Evolutionary conservation across 2,888 invertebrate genomes (phyloP), one percentile per base, ranked within the genome.

Genomic region (Cordylochernes scorpioides): DNA sequence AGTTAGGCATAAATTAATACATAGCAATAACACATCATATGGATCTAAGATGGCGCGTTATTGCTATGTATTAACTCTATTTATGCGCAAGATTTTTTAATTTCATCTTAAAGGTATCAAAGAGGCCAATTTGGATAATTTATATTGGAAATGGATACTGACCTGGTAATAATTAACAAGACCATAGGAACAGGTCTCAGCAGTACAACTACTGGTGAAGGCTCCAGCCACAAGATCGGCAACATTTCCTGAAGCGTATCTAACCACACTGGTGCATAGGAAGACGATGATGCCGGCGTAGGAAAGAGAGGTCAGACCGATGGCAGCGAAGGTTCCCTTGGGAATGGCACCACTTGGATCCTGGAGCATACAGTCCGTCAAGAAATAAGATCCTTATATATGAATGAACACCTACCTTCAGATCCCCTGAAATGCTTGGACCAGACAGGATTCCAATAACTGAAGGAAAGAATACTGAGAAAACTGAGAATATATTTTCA

Each of bases 341-440:
- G 55, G 55, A 30, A 56, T 56, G 18, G 54, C 52, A 19, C 29
- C 44, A 24, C 49, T 48, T 7, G 56, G 51, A 39, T 54, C 47
- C n/a, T n/a, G n/a, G n/a, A n/a, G n/a, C n/a, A 35, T n/a, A 13
- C 15, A 24, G 17, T 10, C 5, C 13, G 5, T n/a, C 24, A 9
- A 21, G 10, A 3, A 3, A 27, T 29, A 31, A 14, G 9, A 9
- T n/a, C n/a, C n/a, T n/a, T n/a, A n/a, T n/a, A n/a, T n/a, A n/a
- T n/a, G n/a, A n/a, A n/a, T n/a, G n/a, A n/a, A n/a, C n/a, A n/a
- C n/a, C n/a, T n/a, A n/a, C n/a, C 15, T 24, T 33, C 2, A 38
- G 24, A 25, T 38, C 38, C 15, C 38, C 38, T 15, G 31, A 28
- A 30, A 38, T 38, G 18, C 33, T 29, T 12, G 36, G 29, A 15